Percentiles rank a stretch among this genome's conserved stretches.
These are phyloP conservation scores for Australoheros facetus DNA, from an alignment of 2,797 vertebrate species.

Conservation along the genomic window DNA sequence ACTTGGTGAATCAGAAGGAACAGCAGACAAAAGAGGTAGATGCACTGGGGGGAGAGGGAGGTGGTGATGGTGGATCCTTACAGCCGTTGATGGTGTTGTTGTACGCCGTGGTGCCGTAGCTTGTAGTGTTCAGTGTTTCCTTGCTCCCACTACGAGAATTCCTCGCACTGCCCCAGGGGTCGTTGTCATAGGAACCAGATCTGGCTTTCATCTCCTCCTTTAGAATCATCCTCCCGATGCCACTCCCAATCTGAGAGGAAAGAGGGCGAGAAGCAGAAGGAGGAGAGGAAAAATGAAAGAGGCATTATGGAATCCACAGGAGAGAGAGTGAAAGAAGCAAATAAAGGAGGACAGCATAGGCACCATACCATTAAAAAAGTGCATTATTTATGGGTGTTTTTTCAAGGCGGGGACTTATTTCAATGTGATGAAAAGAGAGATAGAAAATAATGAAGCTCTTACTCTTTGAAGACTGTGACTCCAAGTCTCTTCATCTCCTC, in stretches of 20 bases:
- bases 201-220: conserved; percentile 99
- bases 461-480: conserved; percentile 94
- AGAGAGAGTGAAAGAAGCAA: conserved; percentile 7
- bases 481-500: conserved; percentile 91
- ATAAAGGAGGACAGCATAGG: neutral
- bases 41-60: conserved; percentile 64
- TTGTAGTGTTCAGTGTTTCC: conserved; percentile 89
- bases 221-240: conserved; percentile 96
- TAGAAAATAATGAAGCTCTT: conserved; percentile 65
- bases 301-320: conserved; percentile 5
- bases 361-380: conserved; percentile 7
- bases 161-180: conserved; percentile 94
- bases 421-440: conserved; percentile 40
- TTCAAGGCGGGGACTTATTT: conserved; percentile 35
- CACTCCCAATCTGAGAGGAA: conserved; percentile 88
- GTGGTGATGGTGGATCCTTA: conserved; percentile 79
- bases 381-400: conserved; percentile 40
- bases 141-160: conserved; percentile 94
- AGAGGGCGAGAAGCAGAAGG: neutral
- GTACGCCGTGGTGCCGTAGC: conserved; percentile 87
- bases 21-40: conserved; percentile 1
- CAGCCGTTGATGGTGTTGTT: conserved; percentile 93
- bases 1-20: conserved; percentile 13
- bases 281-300: neutral
- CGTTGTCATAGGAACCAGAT: conserved; percentile 92